Evolutionary conservation across 1,140 invertebrate species (phyloP).

Genomic region (Drosophila oshimai): DNA sequence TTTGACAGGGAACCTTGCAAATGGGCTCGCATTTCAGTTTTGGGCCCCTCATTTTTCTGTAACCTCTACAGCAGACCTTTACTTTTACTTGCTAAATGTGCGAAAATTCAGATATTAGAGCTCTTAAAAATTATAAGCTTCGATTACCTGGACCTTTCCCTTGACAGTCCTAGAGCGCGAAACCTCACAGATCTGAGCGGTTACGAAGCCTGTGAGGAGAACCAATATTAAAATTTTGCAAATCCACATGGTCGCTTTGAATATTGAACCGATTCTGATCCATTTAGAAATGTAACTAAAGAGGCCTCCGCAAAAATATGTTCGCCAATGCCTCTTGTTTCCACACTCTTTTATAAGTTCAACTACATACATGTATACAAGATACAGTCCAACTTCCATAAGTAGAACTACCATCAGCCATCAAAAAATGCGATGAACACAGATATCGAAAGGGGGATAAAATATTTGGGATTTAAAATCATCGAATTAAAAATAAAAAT

Average conservation of each 20-base stretch:
- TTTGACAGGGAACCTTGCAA: conserved; percentile 6
- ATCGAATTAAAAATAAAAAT: too few species aligned
- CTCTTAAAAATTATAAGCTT: neutral
- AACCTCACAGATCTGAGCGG: neutral
- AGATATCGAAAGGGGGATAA: too few species aligned
- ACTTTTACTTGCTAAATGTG: neutral
- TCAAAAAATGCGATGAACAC: too few species aligned
- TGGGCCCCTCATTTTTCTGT: neutral
- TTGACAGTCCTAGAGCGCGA: fast-evolving
- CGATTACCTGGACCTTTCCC: neutral
- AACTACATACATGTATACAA: neutral
- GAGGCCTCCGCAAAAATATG: conserved; percentile 7
- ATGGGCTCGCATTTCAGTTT: neutral
- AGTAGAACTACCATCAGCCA: too few species aligned
- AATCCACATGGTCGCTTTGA: conserved; percentile 23
- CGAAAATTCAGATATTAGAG: neutral
- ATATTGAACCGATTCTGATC: neutral
- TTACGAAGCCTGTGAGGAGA: conserved; percentile 1
- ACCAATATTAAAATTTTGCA: conserved; percentile 18
- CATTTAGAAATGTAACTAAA: conserved; percentile 34
- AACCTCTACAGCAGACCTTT: conserved; percentile 5
- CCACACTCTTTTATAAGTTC: neutral
- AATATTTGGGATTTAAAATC: too few species aligned
- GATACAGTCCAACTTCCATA: neutral
- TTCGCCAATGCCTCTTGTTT: neutral